A percentile compares a stretch with the other conserved stretches of the same genome.
Conservation (phyloP, 2,797 vertebrate genomes). For the Liparis tanakae region DNA sequence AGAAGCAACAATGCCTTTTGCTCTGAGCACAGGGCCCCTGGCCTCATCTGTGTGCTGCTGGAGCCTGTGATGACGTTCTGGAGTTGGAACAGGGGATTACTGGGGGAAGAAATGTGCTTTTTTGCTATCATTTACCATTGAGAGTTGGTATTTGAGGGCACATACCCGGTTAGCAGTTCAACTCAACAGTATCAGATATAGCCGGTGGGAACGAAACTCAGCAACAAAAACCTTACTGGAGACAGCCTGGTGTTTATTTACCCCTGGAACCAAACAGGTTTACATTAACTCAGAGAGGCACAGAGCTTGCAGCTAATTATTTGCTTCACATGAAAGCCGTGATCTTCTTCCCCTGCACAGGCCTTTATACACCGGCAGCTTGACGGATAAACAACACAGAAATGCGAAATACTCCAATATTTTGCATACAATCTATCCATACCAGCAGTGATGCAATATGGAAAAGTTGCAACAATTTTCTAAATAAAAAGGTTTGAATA, state of each 20-base stretch:
- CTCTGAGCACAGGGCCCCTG: conserved; percentile 54
- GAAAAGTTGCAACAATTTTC: background rate
- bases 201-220: conserved; percentile 43
- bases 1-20: conserved; percentile 73
- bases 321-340: conserved; percentile 14
- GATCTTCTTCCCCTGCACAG: background rate
- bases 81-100: conserved; percentile 71
- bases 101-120: conserved; percentile 55
- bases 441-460: background rate
- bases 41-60: conserved; percentile 54
- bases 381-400: background rate
- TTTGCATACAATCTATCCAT: background rate
- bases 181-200: conserved; percentile 54
- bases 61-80: conserved; percentile 67
- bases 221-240: conserved; percentile 32
- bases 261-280: conserved; percentile 42
- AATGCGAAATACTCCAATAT: background rate
- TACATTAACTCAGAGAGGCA: conserved; percentile 46
- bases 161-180: conserved; percentile 62
- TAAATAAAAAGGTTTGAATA: background rate
- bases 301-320: conserved; percentile 43
- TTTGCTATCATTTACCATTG: conserved; percentile 67
- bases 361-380: background rate
- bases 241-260: conserved; percentile 44
- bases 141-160: conserved; percentile 62